Percentiles rank a stretch among this genome's conserved stretches.
Conservation (phyloP, 2,113 vertebrate genomes). For the Ophiodon elongatus region DNA sequence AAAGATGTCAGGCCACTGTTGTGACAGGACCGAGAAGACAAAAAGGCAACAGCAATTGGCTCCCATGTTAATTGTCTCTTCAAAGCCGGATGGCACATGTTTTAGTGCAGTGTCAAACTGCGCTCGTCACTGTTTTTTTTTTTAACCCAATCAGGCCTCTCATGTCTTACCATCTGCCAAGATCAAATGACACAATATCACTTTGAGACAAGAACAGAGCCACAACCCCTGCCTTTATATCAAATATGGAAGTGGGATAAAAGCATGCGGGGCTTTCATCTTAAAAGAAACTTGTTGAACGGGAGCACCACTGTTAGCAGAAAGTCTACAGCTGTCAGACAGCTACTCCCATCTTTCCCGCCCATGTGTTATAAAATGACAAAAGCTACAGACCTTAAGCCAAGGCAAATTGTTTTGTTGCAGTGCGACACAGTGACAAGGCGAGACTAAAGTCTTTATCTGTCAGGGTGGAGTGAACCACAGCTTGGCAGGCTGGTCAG, state of each 20-base stretch:
- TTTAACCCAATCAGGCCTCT: conserved; percentile 73
- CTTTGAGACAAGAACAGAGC: conserved; percentile 76
- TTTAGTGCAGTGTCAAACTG: conserved; percentile 64
- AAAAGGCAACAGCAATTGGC: conserved; percentile 69
- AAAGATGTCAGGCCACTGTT: conserved; percentile 66
- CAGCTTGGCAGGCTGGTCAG: conserved; percentile 48
- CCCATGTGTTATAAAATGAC: conserved; percentile 62
- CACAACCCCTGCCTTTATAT: conserved; percentile 72
- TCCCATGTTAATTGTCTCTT: conserved; percentile 80
- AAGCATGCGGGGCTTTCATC: conserved; percentile 76
- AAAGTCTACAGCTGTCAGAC: conserved; percentile 72
- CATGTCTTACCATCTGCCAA: conserved; percentile 77
- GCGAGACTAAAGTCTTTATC: conserved; percentile 65
- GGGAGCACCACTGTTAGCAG: conserved; percentile 64
- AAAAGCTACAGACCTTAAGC: conserved; percentile 66
- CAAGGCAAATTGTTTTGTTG: conserved; percentile 71
- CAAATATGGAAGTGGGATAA: conserved; percentile 76
- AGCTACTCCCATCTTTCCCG: conserved; percentile 59
- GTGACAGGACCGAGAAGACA: conserved; percentile 66
- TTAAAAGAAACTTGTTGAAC: conserved; percentile 76
- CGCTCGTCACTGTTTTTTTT: conserved; percentile 45
- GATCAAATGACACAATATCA: conserved; percentile 81
- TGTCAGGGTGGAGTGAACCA: conserved; percentile 40
- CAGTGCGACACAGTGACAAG: conserved; percentile 55
- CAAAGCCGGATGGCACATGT: conserved; percentile 70